phyloP scores from a whole-genome alignment of 2,888 invertebrate genomes.

The Ophion costatus region DNA sequence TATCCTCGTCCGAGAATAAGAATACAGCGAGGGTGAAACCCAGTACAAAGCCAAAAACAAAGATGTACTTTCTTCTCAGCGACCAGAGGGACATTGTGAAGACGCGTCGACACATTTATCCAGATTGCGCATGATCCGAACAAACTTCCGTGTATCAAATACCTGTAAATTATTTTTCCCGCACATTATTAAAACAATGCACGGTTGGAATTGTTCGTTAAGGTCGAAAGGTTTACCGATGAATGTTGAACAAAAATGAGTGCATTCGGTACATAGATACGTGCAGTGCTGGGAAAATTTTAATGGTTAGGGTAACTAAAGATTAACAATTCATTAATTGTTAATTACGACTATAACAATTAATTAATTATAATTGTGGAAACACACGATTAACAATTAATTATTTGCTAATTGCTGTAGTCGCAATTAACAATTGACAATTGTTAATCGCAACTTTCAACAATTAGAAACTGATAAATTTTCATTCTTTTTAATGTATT shows the following conservation, averaged over 20 bases:
- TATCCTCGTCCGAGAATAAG: slow-evolving; percentile 59
- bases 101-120: background rate
- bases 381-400: no score
- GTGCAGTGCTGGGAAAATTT: no score
- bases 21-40: slow-evolving; percentile 72
- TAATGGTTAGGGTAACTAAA: no score
- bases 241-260: no score
- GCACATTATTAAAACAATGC: background rate
- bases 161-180: slow-evolving; percentile 18
- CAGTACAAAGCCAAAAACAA: slow-evolving; percentile 74
- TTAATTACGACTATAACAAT: no score
- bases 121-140: slow-evolving; percentile 22
- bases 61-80: slow-evolving; percentile 68
- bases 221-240: background rate
- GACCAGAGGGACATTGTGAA: slow-evolving; percentile 68
- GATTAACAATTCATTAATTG: background rate
- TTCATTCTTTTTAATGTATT: no score
- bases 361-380: no score
- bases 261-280: no score
- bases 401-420: no score
- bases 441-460: no score
- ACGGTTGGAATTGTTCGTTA: background rate
- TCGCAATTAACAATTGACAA: no score
- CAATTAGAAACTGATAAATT: no score
- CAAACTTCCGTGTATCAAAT: background rate